These are phyloP conservation scores for Nycticorax nycticorax DNA, from an alignment of 2,113 vertebrate species.

Conservation along the genomic window DNA sequence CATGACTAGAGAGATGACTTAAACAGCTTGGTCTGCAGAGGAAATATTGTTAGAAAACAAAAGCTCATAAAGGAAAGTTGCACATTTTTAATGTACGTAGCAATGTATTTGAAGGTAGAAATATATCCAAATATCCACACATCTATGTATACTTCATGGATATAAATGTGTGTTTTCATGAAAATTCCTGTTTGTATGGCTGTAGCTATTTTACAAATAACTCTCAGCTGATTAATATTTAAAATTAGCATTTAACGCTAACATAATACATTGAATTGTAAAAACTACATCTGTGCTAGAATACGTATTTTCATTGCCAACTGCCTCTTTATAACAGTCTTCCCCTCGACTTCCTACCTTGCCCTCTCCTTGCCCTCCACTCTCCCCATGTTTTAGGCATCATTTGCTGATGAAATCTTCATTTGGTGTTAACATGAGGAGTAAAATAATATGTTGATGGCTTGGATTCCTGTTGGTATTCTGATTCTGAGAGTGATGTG, in stretches of 20 bases:
- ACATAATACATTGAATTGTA: not conserved
- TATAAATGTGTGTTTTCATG: not conserved
- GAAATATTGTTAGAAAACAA: not conserved
- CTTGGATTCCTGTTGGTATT: slow-evolving; percentile 20
- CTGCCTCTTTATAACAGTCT: not conserved
- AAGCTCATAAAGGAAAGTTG: not conserved
- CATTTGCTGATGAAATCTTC: slow-evolving; percentile 2
- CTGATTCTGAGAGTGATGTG: slow-evolving; percentile 23
- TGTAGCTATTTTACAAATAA: not conserved
- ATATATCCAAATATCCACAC: not conserved
- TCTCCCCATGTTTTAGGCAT: not conserved
- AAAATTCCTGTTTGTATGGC: not conserved
- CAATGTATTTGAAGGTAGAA: not conserved
- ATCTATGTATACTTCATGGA: not conserved
- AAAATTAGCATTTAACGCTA: not conserved
- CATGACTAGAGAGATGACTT: not conserved
- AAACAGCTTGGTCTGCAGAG: not conserved
- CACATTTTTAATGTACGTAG: not conserved
- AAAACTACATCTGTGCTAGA: not conserved
- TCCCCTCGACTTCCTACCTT: not conserved
- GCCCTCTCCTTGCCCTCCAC: not conserved
- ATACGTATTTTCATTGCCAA: not conserved
- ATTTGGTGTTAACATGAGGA: not conserved
- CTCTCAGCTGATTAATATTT: not conserved
- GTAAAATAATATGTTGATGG: slow-evolving; percentile 3